Evolutionary conservation across 2,797 vertebrate genomes (phyloP), one percentile per base, ranked within the genome.

Genomic region (Sebastes umbrosus): DNA sequence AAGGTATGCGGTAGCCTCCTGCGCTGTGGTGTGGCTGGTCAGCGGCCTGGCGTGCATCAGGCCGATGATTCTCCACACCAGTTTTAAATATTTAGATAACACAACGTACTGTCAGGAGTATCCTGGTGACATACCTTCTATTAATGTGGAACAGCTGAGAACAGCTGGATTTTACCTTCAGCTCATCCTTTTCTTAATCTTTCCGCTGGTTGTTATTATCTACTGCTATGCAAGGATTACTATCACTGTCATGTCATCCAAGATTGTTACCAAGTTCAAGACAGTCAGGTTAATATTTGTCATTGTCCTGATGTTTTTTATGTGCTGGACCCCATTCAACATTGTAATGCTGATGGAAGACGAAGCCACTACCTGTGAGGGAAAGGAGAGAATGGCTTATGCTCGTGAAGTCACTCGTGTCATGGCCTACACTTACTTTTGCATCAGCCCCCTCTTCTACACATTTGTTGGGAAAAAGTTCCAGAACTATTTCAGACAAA

Each of bases 391-490:
- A 0, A 73, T 83, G 1, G 66, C n/a, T 24, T 87, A 92, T 1
- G 83, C 73, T 0, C 34, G 84, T 6, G 88, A 94, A 0, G 2
- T 96, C 67, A 96, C 95, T 4, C 90, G 83, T 3, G 90, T 88
- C 70, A 50, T 96, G 8, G 93, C 96, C 11, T 92, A 93, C 75
- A 29, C 95, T 20, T 96, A 97, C 83, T 97, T 96, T 70, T 95
- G 96, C 82, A 77, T 97, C 69, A 96, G 95, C 75, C 96, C 96
- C 0, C 67, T 96, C 18, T 94, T 97, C 46, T 96, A 96, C 69
- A 96, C 95, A 1, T 96, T 97, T 59, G 90, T 96, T 18, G 96
- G 96, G 3, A 95, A 77, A 62, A 96, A 96, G 88, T 97, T 96
- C 74, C 95, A 95, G 73, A 94, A 82, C 69, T 91, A 96, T 76